phyloP scores from a whole-genome alignment of 2,888 invertebrate species.

The Timema cristinae region DNA sequence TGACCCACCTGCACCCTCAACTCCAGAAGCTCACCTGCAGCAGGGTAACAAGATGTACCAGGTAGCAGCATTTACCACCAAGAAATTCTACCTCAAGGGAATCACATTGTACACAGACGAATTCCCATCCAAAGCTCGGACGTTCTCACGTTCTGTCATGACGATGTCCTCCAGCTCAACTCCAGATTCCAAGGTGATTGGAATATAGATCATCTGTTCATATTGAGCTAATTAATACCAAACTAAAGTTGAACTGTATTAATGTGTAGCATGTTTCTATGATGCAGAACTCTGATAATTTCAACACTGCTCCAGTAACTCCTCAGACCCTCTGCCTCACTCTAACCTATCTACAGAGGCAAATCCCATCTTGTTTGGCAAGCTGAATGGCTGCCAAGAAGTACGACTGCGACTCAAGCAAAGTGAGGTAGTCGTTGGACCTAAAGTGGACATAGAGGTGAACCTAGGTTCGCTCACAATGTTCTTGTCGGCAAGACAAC shows the following conservation, averaged over 20 bases:
- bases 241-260: no score
- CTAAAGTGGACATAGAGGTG: constrained; percentile 77
- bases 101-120: constrained; percentile 79
- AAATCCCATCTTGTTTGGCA: constrained; percentile 66
- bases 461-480: constrained; percentile 72
- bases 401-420: constrained; percentile 75
- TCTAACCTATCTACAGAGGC: constrained; percentile 41
- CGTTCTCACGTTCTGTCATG: constrained; percentile 56
- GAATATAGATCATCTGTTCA: background rate
- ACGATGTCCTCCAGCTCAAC: constrained; percentile 53
- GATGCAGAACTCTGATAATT: no score
- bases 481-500: constrained; percentile 79
- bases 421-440: constrained; percentile 73
- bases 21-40: constrained; percentile 47
- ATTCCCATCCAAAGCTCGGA: constrained; percentile 56
- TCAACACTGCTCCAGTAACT: constrained; percentile 42
- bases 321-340: constrained; percentile 27
- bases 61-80: constrained; percentile 75
- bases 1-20: constrained; percentile 56
- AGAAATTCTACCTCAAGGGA: constrained; percentile 76
- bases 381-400: constrained; percentile 71
- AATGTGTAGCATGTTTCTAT: no score
- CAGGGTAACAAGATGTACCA: constrained; percentile 57
- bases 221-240: background rate
- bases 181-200: constrained; percentile 47